Base-by-base conservation (phyloP, 1,140 invertebrate genomes). In the Drosophila arawakana region DNA sequence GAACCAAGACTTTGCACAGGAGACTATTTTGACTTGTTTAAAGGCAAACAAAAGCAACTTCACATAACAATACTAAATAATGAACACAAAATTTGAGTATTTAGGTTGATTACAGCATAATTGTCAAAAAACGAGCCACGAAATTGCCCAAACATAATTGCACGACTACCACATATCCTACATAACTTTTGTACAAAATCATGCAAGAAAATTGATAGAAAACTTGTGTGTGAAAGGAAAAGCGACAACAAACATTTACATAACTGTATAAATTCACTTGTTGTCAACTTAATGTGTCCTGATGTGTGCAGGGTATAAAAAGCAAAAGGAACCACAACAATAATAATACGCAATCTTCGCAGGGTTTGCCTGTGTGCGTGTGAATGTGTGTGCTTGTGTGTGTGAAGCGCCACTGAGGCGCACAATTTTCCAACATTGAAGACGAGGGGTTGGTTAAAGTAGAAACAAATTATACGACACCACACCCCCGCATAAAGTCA, bases 401-500 rank as follows among this genome's bases (percentile, higher is more conserved):
- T 54, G 54, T 63, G 71, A 66, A 81, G 83, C 83, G 84, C 80
- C 84, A 74, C 55, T 83, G 83, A 83, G 83, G 84, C 84, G 83
- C 76, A 83, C 84, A 89, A 73, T 82, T 88, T 89, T 83, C 79
- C 80, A 85, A 68, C 71, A 76, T 44, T 21, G 61, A 35, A n/a
- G 59, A 52, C 25, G 52, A 34, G 81, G 65, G 61, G 67, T 80
- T 73, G 76, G 82, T 86, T 86, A 89, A 84, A 88, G 84, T 84
- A 80, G 85, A 88, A 88, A 89, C 84, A 88, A 88, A 88, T 88
- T 88, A 88, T 89, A 81, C 80, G 78, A 89, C 68, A 80, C 85
- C 78, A 68, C 69, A 74, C 70, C 69, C 82, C 73, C 73, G 63
- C 67, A 78, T 65, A 83, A 88, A 89, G 84, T 89, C 84, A 89